Base-by-base conservation (phyloP, 2,113 vertebrate species). In the Lophochroa leadbeateri region DNA sequence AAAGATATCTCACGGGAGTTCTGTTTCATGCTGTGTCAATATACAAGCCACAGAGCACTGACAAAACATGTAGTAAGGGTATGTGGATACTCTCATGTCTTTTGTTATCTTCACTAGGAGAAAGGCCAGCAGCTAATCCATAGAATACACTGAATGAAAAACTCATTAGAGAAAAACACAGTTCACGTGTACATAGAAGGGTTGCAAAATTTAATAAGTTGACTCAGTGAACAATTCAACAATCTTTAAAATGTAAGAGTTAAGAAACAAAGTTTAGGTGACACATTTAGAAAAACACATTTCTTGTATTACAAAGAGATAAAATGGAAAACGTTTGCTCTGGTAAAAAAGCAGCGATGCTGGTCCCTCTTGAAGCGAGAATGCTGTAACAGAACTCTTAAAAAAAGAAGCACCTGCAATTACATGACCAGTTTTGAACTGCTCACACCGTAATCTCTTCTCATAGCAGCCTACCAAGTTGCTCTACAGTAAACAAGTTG, bases 341-440 rank as follows among this genome's bases (percentile, higher is more conserved):
- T 23, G 52, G 61, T 86, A 85, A 83, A 94, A 84, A 81, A 14
- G 1, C 74, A 63, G 61, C n/a, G 60, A 1, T 17, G 80, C 76
- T 84, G 93, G 87, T 75, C 76, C 86, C 79, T 60, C 82, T 64
- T 23, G 37, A 9, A 41, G 68, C 9, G 61, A 87, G 67, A 75
- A 87, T 13, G 53, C 24, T 65, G 10, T 13, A 70, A 67, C 50
- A 37, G 57, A 89, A 71, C 39, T 17, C 55, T 43, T 81, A 21
- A 33, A 69, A 69, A 77, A 50, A 81, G 52, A 11, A 95, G 83
- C 92, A 95, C 75, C 94, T 88, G 86, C 86, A 87, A 77, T 55
- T 39, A 31, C 18, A 3, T 3, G 50, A 80, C 33, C 1, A 3
- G 27, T 55, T 37, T n/a, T 29, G 39, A 55, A 60, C 67, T 49